These are phyloP conservation scores for Xyrauchen texanus DNA, from an alignment of 2,113 vertebrate species.

Conservation along the genomic window DNA sequence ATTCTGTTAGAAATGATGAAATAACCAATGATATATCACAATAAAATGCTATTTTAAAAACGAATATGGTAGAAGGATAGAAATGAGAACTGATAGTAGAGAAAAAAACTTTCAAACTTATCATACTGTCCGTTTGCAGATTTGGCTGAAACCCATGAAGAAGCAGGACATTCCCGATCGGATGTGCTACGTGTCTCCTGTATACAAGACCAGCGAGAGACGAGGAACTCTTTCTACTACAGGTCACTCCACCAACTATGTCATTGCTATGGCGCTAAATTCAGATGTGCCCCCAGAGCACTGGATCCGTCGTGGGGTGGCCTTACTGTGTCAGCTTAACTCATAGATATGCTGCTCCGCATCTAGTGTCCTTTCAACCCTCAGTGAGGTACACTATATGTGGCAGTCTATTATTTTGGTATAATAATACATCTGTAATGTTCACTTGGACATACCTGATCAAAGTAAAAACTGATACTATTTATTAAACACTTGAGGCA, in stretches of 20 bases:
- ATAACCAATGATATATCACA: background rate
- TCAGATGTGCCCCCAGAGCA: conserved; percentile 75
- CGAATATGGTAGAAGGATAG: too few species aligned
- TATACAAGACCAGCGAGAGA: conserved; percentile 89
- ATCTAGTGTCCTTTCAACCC: too few species aligned
- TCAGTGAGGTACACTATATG: too few species aligned
- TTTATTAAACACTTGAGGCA: background rate
- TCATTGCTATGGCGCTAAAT: conserved; percentile 82
- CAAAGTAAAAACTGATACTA: background rate
- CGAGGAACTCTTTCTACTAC: conserved; percentile 85
- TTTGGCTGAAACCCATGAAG: conserved; percentile 85
- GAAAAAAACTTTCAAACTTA: background rate
- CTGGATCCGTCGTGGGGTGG: conserved; percentile 85
- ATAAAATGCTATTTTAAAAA: too few species aligned
- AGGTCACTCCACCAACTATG: conserved; percentile 88
- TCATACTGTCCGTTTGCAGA: conserved; percentile 65
- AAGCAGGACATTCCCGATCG: conserved; percentile 75
- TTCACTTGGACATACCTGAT: background rate
- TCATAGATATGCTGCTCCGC: conserved; percentile 59
- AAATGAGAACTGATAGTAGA: background rate
- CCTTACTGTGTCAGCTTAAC: conserved; percentile 83
- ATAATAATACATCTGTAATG: too few species aligned
- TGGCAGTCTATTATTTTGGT: too few species aligned
- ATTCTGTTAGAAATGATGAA: background rate
- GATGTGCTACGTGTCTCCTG: conserved; percentile 76